These are phyloP conservation scores for Doris montereyensis DNA, from an alignment of 2,888 invertebrate species.

Conservation along the genomic window DNA sequence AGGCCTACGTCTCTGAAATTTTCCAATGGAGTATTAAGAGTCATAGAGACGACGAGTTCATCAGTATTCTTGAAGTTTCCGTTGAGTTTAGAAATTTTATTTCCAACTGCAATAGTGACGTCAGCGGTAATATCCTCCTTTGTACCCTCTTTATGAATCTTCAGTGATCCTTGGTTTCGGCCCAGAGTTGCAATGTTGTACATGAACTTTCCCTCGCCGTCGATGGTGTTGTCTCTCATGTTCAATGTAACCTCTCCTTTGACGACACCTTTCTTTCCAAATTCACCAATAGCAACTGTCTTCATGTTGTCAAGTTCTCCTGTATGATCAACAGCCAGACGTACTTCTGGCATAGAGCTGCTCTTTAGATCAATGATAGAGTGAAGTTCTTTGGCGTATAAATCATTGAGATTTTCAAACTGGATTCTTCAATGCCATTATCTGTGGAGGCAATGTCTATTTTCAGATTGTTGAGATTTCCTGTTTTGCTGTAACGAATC, in stretches of 20 bases:
- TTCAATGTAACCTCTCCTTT: background rate
- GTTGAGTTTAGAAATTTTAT: background rate
- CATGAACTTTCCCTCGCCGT: conserved; percentile 4
- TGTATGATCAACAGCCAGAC: conserved; percentile 3
- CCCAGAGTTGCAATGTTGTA: background rate
- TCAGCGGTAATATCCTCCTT: background rate
- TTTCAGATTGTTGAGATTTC: background rate
- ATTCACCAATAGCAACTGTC: background rate
- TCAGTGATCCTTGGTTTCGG: background rate
- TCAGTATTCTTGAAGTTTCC: conserved; percentile 5
- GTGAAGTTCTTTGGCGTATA: too few relatives aligned
- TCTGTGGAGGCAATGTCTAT: too few relatives aligned
- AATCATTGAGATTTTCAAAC: too few relatives aligned
- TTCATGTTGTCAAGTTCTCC: background rate
- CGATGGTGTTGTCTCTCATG: background rate
- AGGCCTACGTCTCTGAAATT: conserved; percentile 39
- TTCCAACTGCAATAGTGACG: background rate
- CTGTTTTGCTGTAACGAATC: conserved; percentile 18
- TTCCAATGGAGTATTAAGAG: conserved; percentile 30
- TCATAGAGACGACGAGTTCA: conserved; percentile 30
- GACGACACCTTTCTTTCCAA: background rate
- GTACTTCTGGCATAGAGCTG: too few relatives aligned
- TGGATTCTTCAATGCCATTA: too few relatives aligned
- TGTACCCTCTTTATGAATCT: conserved; percentile 13
- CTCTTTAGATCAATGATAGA: too few relatives aligned